Conservation (phyloP, 53 echinoderm and acorn worm genomes). For the Antedon mediterranea region DNA sequence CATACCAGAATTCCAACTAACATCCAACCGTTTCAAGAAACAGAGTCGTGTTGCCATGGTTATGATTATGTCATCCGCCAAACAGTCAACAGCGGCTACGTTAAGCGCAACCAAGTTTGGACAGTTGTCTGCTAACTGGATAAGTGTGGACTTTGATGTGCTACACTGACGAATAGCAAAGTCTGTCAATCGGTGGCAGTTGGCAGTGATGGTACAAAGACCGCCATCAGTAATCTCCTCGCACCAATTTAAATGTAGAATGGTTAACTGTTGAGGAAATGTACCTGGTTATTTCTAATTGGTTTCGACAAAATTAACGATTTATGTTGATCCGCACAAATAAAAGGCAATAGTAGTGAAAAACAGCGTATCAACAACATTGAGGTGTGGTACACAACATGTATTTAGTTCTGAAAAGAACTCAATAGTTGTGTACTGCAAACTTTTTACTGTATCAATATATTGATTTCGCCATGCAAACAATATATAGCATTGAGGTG, state of each 20-base stretch:
- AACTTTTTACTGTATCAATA: too few relatives aligned
- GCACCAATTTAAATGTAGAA: slow-evolving; percentile 72
- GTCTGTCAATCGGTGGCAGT: slow-evolving; percentile 45
- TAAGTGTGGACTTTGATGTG: slow-evolving; percentile 28
- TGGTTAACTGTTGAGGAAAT: slow-evolving; percentile 29
- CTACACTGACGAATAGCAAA: slow-evolving; percentile 46
- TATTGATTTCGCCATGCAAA: too few relatives aligned
- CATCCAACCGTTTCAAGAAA: slow-evolving; percentile 40
- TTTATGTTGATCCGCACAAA: too few relatives aligned
- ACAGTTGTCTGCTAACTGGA: slow-evolving; percentile 50
- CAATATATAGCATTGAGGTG: too few relatives aligned
- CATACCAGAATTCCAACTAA: slow-evolving; percentile 92
- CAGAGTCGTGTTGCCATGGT: slow-evolving; percentile 38
- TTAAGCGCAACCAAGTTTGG: slow-evolving; percentile 39
- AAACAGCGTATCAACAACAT: too few relatives aligned
- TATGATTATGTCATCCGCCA: slow-evolving; percentile 43
- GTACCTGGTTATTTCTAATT: too few relatives aligned
- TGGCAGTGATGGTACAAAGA: slow-evolving; percentile 23
- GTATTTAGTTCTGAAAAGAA: too few relatives aligned
- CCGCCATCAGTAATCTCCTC: slow-evolving; percentile 66
- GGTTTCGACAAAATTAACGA: too few relatives aligned
- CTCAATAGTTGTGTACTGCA: too few relatives aligned
- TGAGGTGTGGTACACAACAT: too few relatives aligned
- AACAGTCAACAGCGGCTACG: slow-evolving; percentile 45
- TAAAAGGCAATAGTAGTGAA: too few relatives aligned